Evolutionary conservation across 2,113 vertebrate species (phyloP).

Genomic region (Thryonomys swinderianus): DNA sequence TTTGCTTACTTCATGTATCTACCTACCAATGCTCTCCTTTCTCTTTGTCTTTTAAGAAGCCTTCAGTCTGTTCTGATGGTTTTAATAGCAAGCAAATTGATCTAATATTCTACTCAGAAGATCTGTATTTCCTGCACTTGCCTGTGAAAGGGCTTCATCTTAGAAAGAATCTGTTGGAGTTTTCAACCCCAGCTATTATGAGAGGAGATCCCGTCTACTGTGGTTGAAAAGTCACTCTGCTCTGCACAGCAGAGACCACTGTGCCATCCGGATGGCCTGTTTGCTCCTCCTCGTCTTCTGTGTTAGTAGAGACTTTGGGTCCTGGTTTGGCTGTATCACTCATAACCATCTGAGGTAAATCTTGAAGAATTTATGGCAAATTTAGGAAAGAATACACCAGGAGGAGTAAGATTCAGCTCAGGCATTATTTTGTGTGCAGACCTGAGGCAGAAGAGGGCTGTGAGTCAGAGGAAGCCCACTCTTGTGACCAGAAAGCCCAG

Average conservation of each 20-base stretch:
- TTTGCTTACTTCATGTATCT: not conserved
- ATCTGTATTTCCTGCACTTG: not conserved
- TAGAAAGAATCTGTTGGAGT: not conserved
- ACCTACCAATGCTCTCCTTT: not conserved
- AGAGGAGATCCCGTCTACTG: not conserved
- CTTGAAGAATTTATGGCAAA: not conserved
- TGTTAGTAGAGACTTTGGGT: not conserved
- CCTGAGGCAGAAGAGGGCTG: not conserved
- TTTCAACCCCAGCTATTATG: not conserved
- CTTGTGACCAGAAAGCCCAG: not conserved
- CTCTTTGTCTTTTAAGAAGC: slow-evolving; percentile 4
- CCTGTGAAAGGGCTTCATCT: not conserved
- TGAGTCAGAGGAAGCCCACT: not conserved
- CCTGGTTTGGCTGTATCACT: not conserved
- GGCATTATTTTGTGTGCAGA: not conserved
- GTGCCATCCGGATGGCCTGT: not conserved
- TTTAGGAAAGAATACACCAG: not conserved
- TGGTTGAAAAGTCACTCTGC: not conserved
- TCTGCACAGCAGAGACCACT: not conserved
- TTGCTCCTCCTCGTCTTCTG: not conserved
- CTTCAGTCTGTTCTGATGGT: not conserved
- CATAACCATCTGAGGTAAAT: not conserved
- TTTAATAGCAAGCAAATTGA: not conserved
- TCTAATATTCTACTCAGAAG: not conserved
- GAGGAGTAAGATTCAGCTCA: not conserved